These are phyloP conservation scores for Ernsta delagoae DNA, from an alignment of 2,888 invertebrate genomes.

Conservation along the genomic window DNA sequence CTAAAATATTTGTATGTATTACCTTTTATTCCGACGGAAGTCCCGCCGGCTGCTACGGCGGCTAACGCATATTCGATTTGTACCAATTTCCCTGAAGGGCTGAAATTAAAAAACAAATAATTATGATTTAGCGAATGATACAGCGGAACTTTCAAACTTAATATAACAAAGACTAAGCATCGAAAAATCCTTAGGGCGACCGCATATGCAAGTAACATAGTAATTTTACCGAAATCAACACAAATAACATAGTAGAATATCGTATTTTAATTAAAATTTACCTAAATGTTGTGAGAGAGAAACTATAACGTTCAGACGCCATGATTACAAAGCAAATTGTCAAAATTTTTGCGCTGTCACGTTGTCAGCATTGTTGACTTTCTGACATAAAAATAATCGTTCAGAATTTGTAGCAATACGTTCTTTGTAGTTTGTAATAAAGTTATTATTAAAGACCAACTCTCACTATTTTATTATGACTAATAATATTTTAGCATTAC, in stretches of 20 bases:
- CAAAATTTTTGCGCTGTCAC: slow-evolving; percentile 54
- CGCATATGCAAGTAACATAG: not conserved
- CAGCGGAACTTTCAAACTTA: not conserved
- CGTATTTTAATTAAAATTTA: slow-evolving; percentile 55
- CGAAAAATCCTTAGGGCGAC: not conserved
- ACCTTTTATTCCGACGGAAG: slow-evolving; percentile 99
- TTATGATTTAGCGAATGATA: not conserved
- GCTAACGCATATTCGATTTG: slow-evolving; percentile 99
- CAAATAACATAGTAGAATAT: not conserved
- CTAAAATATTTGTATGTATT: slow-evolving; percentile 43
- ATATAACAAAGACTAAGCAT: not conserved
- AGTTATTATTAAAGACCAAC: too few species aligned
- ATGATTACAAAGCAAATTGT: slow-evolving; percentile 88
- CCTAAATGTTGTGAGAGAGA: slow-evolving; percentile 93
- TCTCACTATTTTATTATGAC: too few species aligned
- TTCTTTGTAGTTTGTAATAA: too few species aligned
- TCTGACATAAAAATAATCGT: slow-evolving; percentile 29
- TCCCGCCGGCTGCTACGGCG: slow-evolving; percentile 99
- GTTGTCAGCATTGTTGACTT: slow-evolving; percentile 47
- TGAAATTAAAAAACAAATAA: slow-evolving; percentile 75
- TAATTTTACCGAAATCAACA: not conserved
- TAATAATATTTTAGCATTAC: too few species aligned
- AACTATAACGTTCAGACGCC: slow-evolving; percentile 98
- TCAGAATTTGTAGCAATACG: not conserved
- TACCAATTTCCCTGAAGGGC: slow-evolving; percentile 99